A percentile compares a stretch with the other conserved stretches of the same genome.
Evolutionary conservation across 2,797 vertebrate species (phyloP).

Genomic region (Sebastes kiyomatsui): DNA sequence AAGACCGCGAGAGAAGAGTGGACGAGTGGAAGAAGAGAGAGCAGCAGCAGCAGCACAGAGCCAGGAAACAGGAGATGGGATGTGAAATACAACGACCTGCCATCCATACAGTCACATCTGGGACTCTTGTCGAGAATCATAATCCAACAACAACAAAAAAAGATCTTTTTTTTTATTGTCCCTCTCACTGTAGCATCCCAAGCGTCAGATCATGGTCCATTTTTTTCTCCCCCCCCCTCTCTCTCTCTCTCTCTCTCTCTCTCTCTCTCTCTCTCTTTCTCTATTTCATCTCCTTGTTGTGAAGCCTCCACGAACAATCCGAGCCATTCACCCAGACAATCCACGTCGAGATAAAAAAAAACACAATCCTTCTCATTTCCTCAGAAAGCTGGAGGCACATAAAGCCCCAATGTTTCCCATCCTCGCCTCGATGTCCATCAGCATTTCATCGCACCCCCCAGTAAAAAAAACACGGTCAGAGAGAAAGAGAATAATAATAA

Average conservation of each 20-base stretch:
- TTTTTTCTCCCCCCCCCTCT: conserved; percentile 4
- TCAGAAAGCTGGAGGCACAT: conserved; percentile 35
- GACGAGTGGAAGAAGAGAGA: conserved; percentile 59
- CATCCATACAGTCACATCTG: conserved; percentile 75
- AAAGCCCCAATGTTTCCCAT: conserved; percentile 56
- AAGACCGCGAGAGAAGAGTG: conserved; percentile 67
- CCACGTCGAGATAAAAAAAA: conserved; percentile 60
- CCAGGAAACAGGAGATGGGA: conserved; percentile 54
- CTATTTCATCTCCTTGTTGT: conserved; percentile 63
- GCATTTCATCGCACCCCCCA: conserved; percentile 31
- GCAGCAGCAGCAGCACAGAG: conserved; percentile 29
- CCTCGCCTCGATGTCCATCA: conserved; percentile 70
- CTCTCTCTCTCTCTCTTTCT: background rate
- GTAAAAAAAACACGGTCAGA: conserved; percentile 6
- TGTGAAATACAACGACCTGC: conserved; percentile 66
- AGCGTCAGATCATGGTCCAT: conserved; percentile 70
- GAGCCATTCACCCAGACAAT: conserved; percentile 58
- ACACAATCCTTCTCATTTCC: conserved; percentile 62
- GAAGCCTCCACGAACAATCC: conserved; percentile 58
- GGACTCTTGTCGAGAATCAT: conserved; percentile 68
- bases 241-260: too few species aligned
- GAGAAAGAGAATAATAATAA: background rate
- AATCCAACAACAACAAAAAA: conserved; percentile 60
- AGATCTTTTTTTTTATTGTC: conserved; percentile 39
- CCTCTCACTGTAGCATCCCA: conserved; percentile 60